These are phyloP conservation scores for Microvelia longipes DNA, from an alignment of 1,140 invertebrate genomes.

Conservation along the genomic window DNA sequence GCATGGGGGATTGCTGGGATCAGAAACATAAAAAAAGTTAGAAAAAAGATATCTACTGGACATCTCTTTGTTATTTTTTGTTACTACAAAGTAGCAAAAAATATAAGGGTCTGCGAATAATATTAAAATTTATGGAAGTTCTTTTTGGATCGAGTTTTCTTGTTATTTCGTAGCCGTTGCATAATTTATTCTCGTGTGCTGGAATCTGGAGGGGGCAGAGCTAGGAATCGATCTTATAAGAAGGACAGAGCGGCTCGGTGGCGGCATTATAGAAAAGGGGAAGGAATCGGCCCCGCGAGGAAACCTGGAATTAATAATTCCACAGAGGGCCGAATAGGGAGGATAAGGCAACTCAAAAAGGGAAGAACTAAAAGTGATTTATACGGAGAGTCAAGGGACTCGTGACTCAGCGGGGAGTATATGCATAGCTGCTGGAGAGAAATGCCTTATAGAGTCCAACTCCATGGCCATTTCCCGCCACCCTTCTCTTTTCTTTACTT, in stretches of 20 bases:
- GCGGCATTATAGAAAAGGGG: not conserved
- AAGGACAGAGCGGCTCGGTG: not conserved
- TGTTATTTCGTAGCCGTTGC: not conserved
- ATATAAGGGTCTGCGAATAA: not conserved
- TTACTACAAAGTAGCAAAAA: too few relatives aligned
- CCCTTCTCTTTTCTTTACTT: not conserved
- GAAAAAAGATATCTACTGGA: too few relatives aligned
- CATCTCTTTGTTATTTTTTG: too few relatives aligned
- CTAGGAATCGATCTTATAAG: not conserved
- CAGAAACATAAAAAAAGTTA: too few relatives aligned
- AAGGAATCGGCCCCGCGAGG: not conserved
- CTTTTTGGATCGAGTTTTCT: not conserved
- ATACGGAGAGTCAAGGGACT: not conserved
- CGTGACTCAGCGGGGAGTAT: not conserved
- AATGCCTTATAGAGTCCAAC: not conserved
- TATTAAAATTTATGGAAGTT: not conserved
- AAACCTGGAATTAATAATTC: not conserved
- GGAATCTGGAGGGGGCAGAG: not conserved
- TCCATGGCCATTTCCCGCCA: not conserved
- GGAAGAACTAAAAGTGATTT: not conserved
- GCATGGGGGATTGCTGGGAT: too few relatives aligned
- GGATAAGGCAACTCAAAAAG: not conserved
- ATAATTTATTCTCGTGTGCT: not conserved
- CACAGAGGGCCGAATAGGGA: not conserved
- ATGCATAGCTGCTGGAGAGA: too few relatives aligned